Evolutionary conservation across 2,888 invertebrate genomes (phyloP), one percentile per base, ranked within the genome.

Genomic region (Alsophila aescularia): DNA sequence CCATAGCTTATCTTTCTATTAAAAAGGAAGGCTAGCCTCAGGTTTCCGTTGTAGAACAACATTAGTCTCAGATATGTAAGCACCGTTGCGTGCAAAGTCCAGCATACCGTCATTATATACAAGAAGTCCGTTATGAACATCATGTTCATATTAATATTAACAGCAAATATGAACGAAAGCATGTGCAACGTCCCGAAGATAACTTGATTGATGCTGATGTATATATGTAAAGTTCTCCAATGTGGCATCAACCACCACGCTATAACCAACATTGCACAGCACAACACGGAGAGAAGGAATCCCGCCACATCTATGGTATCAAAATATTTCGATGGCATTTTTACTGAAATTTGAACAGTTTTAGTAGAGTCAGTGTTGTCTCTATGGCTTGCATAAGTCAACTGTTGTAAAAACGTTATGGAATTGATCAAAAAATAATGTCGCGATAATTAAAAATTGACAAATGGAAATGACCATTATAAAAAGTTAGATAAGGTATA

Each of bases 1-100:
- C 36, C 42, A 10, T 42, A 50, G 14, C 36, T 42, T 8, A 50
- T 36, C 27, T 36, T 50, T 2, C 36, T 14, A 14, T 29, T 40
- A 1, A 24, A 27, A 16, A 50, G 16, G 9, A 50, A 35, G 24
- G 24, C 24, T 6, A 24, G 24, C 24, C 8, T 24, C 24, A 24
- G 24, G 8, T 8, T 24, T 2, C 24, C 24, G 7, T 24, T 5
- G 24, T 29, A n/a, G 10, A 29, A 10, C 29, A 29, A n/a, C 9
- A 50, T 36, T 5, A 50, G 31, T 21, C 21, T 29, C 4, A 42
- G 8, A 29, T 36, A 50, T 3, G 41, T 36, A 0, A 42, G 14
- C 2, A 42, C 5, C 0, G 21, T 21, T 10, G 41, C 41, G n/a
- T 35, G 35, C 10, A 50, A 7, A 36, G 42, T 42, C 50, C 50